These are phyloP conservation scores for Anas platyrhynchos DNA, from an alignment of 2,113 vertebrate genomes.

Conservation along the genomic window DNA sequence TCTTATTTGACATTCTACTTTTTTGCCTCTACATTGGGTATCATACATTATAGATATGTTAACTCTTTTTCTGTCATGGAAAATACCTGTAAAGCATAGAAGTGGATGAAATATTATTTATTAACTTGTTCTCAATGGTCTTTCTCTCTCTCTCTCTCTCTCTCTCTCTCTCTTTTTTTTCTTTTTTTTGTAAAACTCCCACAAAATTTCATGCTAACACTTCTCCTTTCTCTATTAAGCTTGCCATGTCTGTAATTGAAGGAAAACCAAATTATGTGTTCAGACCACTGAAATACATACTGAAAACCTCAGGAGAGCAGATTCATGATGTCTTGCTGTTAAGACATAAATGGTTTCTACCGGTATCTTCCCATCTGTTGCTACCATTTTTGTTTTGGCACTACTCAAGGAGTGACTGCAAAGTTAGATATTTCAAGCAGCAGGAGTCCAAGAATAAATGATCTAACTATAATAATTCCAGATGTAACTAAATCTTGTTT, in stretches of 20 bases:
- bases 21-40: neutral
- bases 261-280: neutral
- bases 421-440: constrained; percentile 34
- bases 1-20: neutral
- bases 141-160: neutral
- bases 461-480: constrained; percentile 4
- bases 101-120: neutral
- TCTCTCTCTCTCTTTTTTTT: neutral
- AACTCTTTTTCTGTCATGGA: neutral
- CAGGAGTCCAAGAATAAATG: constrained; percentile 42
- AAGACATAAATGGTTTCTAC: neutral
- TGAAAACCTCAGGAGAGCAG: neutral
- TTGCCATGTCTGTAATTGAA: neutral
- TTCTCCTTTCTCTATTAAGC: neutral
- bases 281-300: neutral
- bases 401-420: constrained; percentile 4
- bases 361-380: neutral
- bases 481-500: constrained; percentile 41
- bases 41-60: neutral
- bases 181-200: neutral
- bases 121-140: neutral
- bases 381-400: constrained; percentile 23
- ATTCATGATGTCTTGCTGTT: neutral
- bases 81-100: neutral
- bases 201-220: neutral